Percentiles rank a stretch among this genome's conserved stretches.
Evolutionary conservation across 2,888 invertebrate species (phyloP).

Genomic region (Cephalotes varians): DNA sequence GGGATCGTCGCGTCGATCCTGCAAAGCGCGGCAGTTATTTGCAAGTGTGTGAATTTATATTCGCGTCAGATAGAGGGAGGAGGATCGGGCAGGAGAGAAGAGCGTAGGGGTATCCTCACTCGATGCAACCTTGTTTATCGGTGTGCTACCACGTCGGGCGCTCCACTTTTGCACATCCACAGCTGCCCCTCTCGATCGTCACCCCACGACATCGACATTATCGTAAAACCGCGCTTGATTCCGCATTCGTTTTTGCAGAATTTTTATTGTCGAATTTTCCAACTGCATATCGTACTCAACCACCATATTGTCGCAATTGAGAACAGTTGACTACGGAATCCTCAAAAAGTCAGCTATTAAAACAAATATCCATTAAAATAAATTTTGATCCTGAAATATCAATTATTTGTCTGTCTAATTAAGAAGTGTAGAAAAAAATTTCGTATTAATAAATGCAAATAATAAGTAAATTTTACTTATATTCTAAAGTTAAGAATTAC

Average conservation of each 20-base stretch:
- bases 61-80: constrained; percentile 70
- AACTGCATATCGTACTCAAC: background rate
- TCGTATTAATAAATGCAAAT: background rate
- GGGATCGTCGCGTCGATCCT: constrained; percentile 76
- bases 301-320: constrained; percentile 17
- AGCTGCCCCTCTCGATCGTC: constrained; percentile 59
- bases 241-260: constrained; percentile 57
- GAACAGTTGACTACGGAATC: background rate
- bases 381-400: background rate
- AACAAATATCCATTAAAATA: background rate
- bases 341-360: background rate
- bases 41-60: constrained; percentile 82
- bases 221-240: constrained; percentile 67
- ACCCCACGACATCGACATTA: constrained; percentile 65
- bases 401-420: background rate
- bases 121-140: constrained; percentile 79
- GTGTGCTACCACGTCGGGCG: constrained; percentile 73
- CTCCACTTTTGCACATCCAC: constrained; percentile 70
- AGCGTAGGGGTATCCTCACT: constrained; percentile 70
- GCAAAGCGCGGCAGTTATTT: constrained; percentile 78
- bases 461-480: background rate
- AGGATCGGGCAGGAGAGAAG: constrained; percentile 36
- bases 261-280: constrained; percentile 56
- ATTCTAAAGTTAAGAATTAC: background rate
- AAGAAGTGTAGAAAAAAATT: background rate